Evolutionary conservation across 2,797 vertebrate genomes (phyloP), one percentile per base, ranked within the genome.

Genomic region (Thaleichthys pacificus): DNA sequence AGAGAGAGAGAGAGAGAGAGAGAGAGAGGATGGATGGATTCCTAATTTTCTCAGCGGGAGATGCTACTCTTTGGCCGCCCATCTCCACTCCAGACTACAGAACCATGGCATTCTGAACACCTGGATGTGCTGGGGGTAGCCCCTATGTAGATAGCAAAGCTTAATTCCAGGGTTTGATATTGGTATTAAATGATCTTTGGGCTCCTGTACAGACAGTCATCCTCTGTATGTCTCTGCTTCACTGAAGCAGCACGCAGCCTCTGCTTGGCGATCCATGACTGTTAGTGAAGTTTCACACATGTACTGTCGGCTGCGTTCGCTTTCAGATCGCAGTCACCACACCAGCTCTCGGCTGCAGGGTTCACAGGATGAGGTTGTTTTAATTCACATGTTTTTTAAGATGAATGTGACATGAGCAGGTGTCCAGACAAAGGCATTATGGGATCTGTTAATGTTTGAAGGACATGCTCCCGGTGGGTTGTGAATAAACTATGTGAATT

Each of bases 121-220:
- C 87, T 89, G 88, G 70, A 71, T 47, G 74, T 35, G 78, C 63
- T 85, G 82, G 68, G 80, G 85, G 87, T 73, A 79, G 79, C 86
- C 84, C 84, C 69, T 77, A 87, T 86, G 35, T 35, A 66, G 65
- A 71, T 63, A 66, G 72, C 56, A 70, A 70, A 9, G 22, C 70
- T 64, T 75, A 66, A 64, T 66, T 69, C 69, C 42, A 56, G 42
- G 24, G 42, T 79, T 69, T 82, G 51, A 86, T 79, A 76, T 73
- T 26, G 54, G 75, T 65, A 68, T 22, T 61, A 42, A 71, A 67
- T 66, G 15, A 24, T 75, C 32, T 26, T 65, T 63, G 28, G 15
- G 5, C 61, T 35, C 30, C 61, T 56, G 69, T 81, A 28, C 38
- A 24, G 7, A 58, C 24, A 8, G 61, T 69, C 67, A 69, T 71